Conservation (phyloP, 2,797 vertebrate genomes). For the Acanthurus tractus region DNA sequence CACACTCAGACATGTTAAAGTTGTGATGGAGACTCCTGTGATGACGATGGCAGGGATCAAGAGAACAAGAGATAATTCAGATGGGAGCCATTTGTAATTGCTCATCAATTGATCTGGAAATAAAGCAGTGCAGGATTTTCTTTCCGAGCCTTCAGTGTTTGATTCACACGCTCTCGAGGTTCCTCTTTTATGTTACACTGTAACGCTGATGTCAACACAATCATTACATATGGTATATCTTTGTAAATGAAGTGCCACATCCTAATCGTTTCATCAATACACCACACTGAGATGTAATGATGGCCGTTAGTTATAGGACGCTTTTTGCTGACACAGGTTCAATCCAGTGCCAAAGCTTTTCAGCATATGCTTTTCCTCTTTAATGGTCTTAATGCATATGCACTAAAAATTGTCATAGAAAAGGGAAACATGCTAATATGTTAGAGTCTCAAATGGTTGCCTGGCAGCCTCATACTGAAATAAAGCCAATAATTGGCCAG, state of each 20-base stretch:
- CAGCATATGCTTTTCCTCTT: not conserved
- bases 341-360: not conserved
- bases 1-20: not conserved
- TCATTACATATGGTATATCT: not conserved
- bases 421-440: too few relatives aligned
- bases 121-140: not conserved
- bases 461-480: not conserved
- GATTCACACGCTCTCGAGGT: not conserved
- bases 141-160: not conserved
- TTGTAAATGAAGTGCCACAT: slow-evolving; percentile 19
- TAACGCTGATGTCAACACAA: slow-evolving; percentile 20
- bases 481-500: too few relatives aligned
- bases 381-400: not conserved
- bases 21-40: not conserved
- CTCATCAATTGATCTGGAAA: slow-evolving; percentile 5
- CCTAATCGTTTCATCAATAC: slow-evolving; percentile 14
- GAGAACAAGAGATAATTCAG: not conserved
- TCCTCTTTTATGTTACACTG: not conserved
- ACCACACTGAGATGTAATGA: slow-evolving; percentile 8
- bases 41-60: not conserved
- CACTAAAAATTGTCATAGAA: too few relatives aligned
- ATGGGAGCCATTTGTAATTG: not conserved
- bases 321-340: slow-evolving; percentile 10
- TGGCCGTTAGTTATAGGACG: not conserved
- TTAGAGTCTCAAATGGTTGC: not conserved